phyloP scores from a whole-genome alignment of 2,797 vertebrate species.

The Jordanella pulchra region DNA sequence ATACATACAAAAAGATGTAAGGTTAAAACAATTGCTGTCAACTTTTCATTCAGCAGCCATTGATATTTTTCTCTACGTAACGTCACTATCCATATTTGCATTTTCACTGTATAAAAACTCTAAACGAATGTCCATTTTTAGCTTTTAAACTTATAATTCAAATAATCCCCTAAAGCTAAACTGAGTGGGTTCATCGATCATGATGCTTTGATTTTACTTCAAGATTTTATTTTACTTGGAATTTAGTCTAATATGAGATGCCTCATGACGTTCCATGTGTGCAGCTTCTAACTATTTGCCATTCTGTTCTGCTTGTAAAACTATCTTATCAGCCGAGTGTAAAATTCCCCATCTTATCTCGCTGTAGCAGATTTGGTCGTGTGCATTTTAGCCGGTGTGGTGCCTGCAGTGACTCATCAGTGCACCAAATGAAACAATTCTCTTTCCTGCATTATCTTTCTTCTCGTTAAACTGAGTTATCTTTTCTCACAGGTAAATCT shows the following conservation, averaged over 20 bases:
- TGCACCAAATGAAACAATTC: slow-evolving; percentile 60
- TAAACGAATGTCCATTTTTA: not conserved
- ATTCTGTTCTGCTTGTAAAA: not conserved
- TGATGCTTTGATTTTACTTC: too few relatives aligned
- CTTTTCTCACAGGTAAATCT: slow-evolving; percentile 5
- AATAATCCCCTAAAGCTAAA: not conserved
- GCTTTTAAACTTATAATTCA: not conserved
- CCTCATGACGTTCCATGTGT: not conserved
- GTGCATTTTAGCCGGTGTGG: slow-evolving; percentile 37
- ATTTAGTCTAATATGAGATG: not conserved
- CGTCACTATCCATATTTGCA: not conserved
- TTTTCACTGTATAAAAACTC: not conserved
- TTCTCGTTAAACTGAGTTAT: slow-evolving; percentile 21
- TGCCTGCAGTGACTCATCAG: slow-evolving; percentile 72
- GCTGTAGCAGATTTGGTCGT: slow-evolving; percentile 26
- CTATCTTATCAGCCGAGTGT: slow-evolving; percentile 1
- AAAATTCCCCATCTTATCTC: slow-evolving; percentile 17
- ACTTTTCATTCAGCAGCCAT: not conserved
- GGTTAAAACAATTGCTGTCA: not conserved
- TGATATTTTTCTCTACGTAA: not conserved
- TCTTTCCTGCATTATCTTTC: slow-evolving; percentile 30
- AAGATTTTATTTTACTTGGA: not conserved
- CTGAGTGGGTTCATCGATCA: too few relatives aligned
- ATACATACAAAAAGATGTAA: too few relatives aligned
- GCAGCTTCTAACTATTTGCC: not conserved